Base-by-base conservation (phyloP, 2,888 invertebrate species). In the Acrocyrtus sp. region DNA sequence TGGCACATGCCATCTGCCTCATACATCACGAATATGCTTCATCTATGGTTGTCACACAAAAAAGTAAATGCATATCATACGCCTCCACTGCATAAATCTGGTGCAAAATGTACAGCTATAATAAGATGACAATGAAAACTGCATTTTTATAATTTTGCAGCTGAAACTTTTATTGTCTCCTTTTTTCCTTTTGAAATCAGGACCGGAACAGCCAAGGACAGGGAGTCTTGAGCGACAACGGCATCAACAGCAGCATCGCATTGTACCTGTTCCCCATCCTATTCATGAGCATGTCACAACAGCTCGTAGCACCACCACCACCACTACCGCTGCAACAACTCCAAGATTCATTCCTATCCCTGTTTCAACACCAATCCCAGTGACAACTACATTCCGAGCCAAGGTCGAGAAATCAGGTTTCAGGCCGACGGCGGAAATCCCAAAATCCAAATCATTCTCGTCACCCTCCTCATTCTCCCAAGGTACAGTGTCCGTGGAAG, bases 121-220 rank as follows among this genome's bases (percentile, higher is more conserved):
- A n/a, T n/a, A n/a, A n/a, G n/a, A n/a, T n/a, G n/a, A n/a, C n/a
- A n/a, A 29, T n/a, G 19, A 54, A 39, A 54, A 54, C 29, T 48
- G 10, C 48, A 48, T 48, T 48, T 45, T 48, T 53, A 21, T 48
- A 39, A 4, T 54, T 5, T 54, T 39, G 39, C 39, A 47, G 6
- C n/a, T 47, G 6, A 47, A 47, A 15, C 6, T 47, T 17, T 17
- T 47, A 12, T 17, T 47, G n/a, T 8, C 6, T 47, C 34, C 57
- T 50, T 63, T 61, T 74, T 63, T 68, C 27, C 39, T 51, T 58
- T 51, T 69, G 45, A 62, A 73, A 65, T 41, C 62, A 73, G 76
- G 73, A 62, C 62, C 73, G 66, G 76, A 73, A 66, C 65, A 54
- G 27, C 65, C 76, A 73, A 76, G 73, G 76, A 43, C 73, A 60